Conservation (phyloP, 53 echinoderm and acorn worm genomes). For the Zoroaster sp. region DNA sequence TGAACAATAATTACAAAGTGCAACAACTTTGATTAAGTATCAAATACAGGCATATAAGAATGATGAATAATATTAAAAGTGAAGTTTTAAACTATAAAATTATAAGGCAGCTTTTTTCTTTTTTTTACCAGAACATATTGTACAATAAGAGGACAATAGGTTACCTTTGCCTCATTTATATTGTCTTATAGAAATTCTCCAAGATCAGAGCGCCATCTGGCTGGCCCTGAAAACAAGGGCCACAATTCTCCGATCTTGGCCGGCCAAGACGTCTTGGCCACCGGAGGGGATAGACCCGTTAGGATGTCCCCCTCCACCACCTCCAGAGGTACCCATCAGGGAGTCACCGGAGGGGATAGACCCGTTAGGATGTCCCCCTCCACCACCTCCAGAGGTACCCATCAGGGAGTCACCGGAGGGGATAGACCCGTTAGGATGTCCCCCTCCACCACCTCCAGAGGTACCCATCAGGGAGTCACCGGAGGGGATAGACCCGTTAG, state of each 20-base stretch:
- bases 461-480: background rate
- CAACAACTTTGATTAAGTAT: too few relatives aligned
- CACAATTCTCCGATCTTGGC: background rate
- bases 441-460: background rate
- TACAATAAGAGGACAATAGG: too few relatives aligned
- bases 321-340: background rate
- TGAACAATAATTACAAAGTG: too few relatives aligned
- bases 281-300: conserved; percentile 13
- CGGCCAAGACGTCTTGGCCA: background rate
- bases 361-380: conserved; percentile 19
- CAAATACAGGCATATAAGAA: too few relatives aligned
- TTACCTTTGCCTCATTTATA: too few relatives aligned
- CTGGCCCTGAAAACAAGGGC: background rate
- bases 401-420: background rate
- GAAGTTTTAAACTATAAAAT: too few relatives aligned
- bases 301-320: conserved; percentile 1
- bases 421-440: conserved; percentile 20
- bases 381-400: background rate
- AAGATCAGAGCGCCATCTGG: background rate
- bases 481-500: background rate
- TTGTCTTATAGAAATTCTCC: background rate
- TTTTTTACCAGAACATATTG: too few relatives aligned
- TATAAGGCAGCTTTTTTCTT: too few relatives aligned
- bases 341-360: conserved; percentile 25
- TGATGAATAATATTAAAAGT: too few relatives aligned